Base-by-base conservation (phyloP, 2,797 vertebrate species). In the Cyprinodon diabolis region DNA sequence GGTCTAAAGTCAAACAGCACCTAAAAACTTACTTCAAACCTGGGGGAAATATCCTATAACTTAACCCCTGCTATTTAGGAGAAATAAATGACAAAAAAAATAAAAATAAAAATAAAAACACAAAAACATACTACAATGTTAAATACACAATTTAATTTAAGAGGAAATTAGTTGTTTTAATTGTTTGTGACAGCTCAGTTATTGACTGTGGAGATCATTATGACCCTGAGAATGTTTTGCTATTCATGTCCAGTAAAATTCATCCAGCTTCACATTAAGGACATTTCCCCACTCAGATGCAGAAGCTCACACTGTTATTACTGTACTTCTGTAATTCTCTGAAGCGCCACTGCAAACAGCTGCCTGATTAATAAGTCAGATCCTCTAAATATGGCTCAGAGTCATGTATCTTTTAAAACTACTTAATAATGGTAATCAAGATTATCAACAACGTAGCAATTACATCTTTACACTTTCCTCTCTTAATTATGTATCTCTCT, bases 351-450 rank as follows among this genome's bases (percentile, higher is more conserved):
- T 83, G 90, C 92, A 93, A 95, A 95, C 94, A 95, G 91, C 94
- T 94, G 92, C 92, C 90, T 93, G 91, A 95, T 95, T 91, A 95
- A 95, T 95, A 95, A 95, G 92, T 94, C 81, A 95, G 90, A 81
- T 87, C 82, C 90, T 87, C 90, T 95, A 94, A 95, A 94, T 94
- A 91, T 95, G 90, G 93, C 95, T 95, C 89, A 93, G 85, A 94
- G 94, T 94, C 93, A 95, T 95, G 93, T 94, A 93, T 93, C 91
- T 94, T 93, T 92, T 92, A 94, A 93, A 93, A 87, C 83, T 83
- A 90, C 90, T 94, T 95, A 94, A 94, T 92, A 92, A 91, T 88
- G 89, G 84, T 92, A 92, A 94, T 94, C 90, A 93, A 88, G 90
- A 95, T 94, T 92, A 96, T 94, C 93, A 95, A 94, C 94, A 95